phyloP scores from a whole-genome alignment of 2,797 vertebrate genomes.

The Tenualosa thibaudeaui region DNA sequence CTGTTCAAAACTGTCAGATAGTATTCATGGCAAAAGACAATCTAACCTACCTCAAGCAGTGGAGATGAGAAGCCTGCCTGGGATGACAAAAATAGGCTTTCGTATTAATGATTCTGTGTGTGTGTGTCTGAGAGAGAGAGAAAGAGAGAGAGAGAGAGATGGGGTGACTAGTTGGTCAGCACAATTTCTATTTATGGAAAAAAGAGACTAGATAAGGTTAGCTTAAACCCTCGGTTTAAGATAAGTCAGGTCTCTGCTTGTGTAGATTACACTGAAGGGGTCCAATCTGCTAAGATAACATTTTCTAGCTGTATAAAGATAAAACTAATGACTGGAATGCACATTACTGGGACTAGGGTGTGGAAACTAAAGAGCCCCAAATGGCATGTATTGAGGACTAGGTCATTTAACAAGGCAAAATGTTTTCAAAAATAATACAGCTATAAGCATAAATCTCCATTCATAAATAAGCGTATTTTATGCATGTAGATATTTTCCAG shows the following conservation, averaged over 20 bases:
- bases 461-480: not conserved
- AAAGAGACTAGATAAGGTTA: constrained; percentile 4
- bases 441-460: not conserved
- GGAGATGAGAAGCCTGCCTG: not conserved
- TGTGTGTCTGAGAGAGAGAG: constrained; percentile 36
- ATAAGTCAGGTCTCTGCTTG: not conserved
- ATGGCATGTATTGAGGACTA: not conserved
- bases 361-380: not conserved
- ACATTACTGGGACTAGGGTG: not conserved
- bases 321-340: constrained; percentile 25
- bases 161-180: not conserved
- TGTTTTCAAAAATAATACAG: not conserved
- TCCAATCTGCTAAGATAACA: constrained; percentile 14
- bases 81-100: constrained; percentile 31
- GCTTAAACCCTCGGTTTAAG: not conserved
- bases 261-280: not conserved
- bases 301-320: not conserved
- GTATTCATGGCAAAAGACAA: constrained; percentile 21
- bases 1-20: constrained; percentile 40
- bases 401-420: not conserved
- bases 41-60: constrained; percentile 36
- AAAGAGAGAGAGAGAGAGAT: constrained; percentile 19
- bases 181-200: not conserved
- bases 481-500: not conserved
- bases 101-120: not conserved